phyloP scores from a whole-genome alignment of 1,140 invertebrate genomes.

The Listronotus oregonensis region DNA sequence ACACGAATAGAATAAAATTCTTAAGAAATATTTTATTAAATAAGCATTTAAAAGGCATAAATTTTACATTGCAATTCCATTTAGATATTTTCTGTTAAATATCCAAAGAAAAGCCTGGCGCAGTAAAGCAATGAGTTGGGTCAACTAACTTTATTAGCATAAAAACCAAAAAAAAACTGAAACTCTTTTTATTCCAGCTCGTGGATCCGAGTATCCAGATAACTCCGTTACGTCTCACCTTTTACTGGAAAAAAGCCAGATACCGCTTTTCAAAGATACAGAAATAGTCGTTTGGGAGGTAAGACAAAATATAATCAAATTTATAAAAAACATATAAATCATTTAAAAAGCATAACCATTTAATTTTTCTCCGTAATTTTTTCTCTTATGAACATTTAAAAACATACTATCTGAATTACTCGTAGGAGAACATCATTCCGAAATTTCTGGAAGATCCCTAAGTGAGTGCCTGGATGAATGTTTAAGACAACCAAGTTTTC shows the following conservation, averaged over 20 bases:
- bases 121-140: too few species aligned
- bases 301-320: not conserved
- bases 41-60: too few species aligned
- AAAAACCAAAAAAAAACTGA: not conserved
- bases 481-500: constrained; percentile 82
- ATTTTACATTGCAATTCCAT: too few species aligned
- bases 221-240: constrained; percentile 80
- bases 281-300: constrained; percentile 81
- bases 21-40: too few species aligned
- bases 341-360: too few species aligned
- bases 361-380: too few species aligned
- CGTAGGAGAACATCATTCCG: constrained; percentile 77
- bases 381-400: too few species aligned
- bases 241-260: constrained; percentile 80
- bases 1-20: too few species aligned
- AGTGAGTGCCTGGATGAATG: constrained; percentile 90
- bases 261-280: constrained; percentile 85
- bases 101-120: too few species aligned
- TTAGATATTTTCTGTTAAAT: too few species aligned
- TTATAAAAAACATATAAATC: too few species aligned
- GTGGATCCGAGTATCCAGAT: constrained; percentile 82
- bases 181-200: constrained; percentile 58
- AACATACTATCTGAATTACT: too few species aligned
- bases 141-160: not conserved
- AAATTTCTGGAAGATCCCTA: constrained; percentile 82